Evolutionary conservation across 1,140 invertebrate genomes (phyloP).

Genomic region (Potamilus streckersoni): DNA sequence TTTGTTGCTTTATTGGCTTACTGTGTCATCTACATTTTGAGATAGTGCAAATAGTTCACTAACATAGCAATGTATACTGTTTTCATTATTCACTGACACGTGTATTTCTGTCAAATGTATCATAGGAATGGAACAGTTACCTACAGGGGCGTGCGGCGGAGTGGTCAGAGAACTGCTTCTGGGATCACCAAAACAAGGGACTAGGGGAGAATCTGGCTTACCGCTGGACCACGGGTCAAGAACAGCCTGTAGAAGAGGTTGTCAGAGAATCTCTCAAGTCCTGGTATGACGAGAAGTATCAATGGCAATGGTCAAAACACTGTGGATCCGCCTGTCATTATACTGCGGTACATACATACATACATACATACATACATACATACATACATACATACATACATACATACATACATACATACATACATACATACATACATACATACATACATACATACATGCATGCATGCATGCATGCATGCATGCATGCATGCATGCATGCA

Average conservation of each 20-base stretch:
- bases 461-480: too few relatives aligned
- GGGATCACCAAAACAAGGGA: constrained; percentile 20
- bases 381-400: too few relatives aligned
- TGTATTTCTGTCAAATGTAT: not conserved
- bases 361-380: too few relatives aligned
- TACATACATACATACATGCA: too few relatives aligned
- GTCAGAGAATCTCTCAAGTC: constrained; percentile 12
- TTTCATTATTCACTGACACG: not conserved
- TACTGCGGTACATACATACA: constrained; percentile 12
- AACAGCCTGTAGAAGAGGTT: not conserved
- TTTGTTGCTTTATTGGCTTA: not conserved
- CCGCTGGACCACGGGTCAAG: constrained; percentile 1
- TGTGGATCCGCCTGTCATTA: constrained; percentile 27
- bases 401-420: too few relatives aligned
- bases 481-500: too few relatives aligned
- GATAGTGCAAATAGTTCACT: not conserved
- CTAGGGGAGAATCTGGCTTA: constrained; percentile 23
- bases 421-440: too few relatives aligned
- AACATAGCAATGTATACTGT: not conserved
- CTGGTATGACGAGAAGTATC: constrained; percentile 25
- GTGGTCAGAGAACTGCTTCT: constrained; percentile 30
- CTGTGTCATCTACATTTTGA: not conserved
- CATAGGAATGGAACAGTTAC: constrained; percentile 14
- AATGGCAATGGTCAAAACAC: constrained; percentile 20
- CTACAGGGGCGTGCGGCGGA: constrained; percentile 14